Conservation (phyloP, 2,113 vertebrate species). For the Syngnathus scovelli region DNA sequence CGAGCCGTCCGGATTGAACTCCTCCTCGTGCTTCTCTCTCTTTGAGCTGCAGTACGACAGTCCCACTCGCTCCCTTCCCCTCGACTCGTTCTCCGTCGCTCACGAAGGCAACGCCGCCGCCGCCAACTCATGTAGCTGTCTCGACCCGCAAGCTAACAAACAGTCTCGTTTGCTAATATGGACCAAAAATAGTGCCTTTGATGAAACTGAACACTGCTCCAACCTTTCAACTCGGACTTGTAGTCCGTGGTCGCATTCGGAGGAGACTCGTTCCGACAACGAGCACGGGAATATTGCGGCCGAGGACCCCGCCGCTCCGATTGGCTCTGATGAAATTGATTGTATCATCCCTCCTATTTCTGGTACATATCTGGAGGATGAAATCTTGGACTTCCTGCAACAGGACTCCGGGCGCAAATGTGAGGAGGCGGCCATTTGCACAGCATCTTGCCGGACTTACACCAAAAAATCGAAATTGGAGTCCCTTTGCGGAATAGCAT, state of each 20-base stretch:
- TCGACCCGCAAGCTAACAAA: constrained; percentile 88
- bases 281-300: constrained; percentile 81
- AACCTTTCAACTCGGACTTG: constrained; percentile 98
- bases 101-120: constrained; percentile 83
- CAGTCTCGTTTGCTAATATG: constrained; percentile 99
- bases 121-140: constrained; percentile 75
- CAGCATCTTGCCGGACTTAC: constrained; percentile 78
- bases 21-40: constrained; percentile 86
- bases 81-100: constrained; percentile 82
- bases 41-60: constrained; percentile 98
- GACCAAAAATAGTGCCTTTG: constrained; percentile 99
- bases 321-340: constrained; percentile 82
- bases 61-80: constrained; percentile 89
- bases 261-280: constrained; percentile 96
- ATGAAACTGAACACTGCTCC: constrained; percentile 99
- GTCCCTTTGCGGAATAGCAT: constrained; percentile 94
- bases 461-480: constrained; percentile 95
- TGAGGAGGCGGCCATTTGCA: constrained; percentile 74
- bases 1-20: constrained; percentile 84
- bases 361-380: constrained; percentile 86
- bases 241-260: constrained; percentile 98
- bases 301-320: constrained; percentile 78
- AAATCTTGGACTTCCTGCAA: constrained; percentile 91
- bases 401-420: constrained; percentile 76
- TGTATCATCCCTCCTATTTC: constrained; percentile 85